A percentile compares a stretch with the other conserved stretches of the same genome.
These are phyloP conservation scores for Pentamera pediparva DNA, from an alignment of 53 echinoderm and acorn worm species.

Conservation along the genomic window DNA sequence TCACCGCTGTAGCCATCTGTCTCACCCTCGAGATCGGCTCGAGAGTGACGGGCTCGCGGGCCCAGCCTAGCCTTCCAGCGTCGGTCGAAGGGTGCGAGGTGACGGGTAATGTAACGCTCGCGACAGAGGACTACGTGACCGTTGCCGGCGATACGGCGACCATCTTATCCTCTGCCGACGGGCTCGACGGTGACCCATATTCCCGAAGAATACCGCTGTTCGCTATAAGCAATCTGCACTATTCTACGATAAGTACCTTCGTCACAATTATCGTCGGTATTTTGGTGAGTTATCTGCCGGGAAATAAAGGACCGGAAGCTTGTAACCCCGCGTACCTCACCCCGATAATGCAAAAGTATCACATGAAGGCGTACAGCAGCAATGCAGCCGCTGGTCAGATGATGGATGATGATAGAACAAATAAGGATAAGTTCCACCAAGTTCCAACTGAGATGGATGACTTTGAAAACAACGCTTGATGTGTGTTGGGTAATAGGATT, in stretches of 20 bases:
- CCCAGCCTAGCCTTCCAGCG: neutral
- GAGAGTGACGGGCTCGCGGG: constrained; percentile 2
- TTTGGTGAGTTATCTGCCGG: neutral
- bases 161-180: too few species aligned
- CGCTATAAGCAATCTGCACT: neutral
- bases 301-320: neutral
- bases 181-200: too few species aligned
- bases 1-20: neutral
- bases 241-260: neutral
- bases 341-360: neutral
- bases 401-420: too few species aligned
- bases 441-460: too few species aligned
- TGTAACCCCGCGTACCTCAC: neutral
- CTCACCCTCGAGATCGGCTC: neutral
- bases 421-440: too few species aligned
- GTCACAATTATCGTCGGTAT: neutral
- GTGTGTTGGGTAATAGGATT: too few species aligned
- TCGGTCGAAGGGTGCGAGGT: constrained; percentile 1
- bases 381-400: too few species aligned
- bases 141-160: too few species aligned
- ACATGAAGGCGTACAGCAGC: too few species aligned
- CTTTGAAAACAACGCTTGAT: too few species aligned
- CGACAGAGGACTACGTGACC: neutral
- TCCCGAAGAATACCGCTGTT: neutral
- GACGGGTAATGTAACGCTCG: neutral